Evolutionary conservation across 2,888 invertebrate species (phyloP).

Genomic region (Hydrotaea diabolus): DNA sequence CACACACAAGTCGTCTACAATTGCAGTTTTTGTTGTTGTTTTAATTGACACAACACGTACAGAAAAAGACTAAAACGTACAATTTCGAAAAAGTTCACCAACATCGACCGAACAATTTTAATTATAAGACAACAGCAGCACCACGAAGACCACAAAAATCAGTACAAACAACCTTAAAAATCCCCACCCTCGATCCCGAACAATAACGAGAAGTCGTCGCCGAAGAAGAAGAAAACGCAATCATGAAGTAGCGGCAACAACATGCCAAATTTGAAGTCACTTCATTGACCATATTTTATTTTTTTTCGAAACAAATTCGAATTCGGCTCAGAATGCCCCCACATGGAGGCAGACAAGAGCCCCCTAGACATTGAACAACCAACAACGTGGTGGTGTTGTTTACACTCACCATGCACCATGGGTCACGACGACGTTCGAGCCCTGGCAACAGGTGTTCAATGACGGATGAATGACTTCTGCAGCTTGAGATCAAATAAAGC

Average conservation of each 20-base stretch:
- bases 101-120: slow-evolving; percentile 21
- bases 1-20: slow-evolving; percentile 8
- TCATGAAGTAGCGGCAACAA: slow-evolving; percentile 6
- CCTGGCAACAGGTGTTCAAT: background rate
- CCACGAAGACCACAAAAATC: background rate
- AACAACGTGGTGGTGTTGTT: background rate
- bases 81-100: slow-evolving; percentile 41
- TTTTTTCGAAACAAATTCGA: background rate
- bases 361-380: background rate
- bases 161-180: background rate
- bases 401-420: background rate
- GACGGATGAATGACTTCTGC: background rate
- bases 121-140: slow-evolving; percentile 14
- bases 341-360: background rate
- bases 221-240: background rate
- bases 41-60: slow-evolving; percentile 35
- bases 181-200: background rate
- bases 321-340: background rate
- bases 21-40: background rate
- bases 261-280: background rate
- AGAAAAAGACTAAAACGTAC: slow-evolving; percentile 25
- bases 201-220: too few species aligned
- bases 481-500: background rate
- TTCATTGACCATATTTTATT: background rate
- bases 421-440: background rate